phyloP scores from a whole-genome alignment of 2,113 vertebrate genomes.

The Pongo abelii region DNA sequence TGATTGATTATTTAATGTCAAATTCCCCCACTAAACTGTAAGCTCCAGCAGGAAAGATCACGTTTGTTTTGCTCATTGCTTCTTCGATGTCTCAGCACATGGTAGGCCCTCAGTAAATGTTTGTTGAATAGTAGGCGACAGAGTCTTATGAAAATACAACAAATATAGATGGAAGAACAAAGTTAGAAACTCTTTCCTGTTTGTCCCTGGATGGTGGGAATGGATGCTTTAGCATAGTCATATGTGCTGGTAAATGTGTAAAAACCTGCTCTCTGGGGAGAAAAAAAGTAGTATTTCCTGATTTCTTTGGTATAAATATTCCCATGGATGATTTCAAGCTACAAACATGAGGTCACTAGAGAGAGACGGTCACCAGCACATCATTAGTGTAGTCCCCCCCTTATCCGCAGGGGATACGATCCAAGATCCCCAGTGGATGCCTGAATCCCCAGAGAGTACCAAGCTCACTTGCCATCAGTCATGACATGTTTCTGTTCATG shows the following conservation, averaged over 20 bases:
- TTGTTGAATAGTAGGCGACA: not conserved
- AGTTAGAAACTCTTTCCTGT: not conserved
- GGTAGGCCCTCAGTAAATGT: not conserved
- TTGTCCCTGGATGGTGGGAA: not conserved
- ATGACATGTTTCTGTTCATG: not conserved
- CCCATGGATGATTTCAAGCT: not conserved
- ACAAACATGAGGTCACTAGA: not conserved
- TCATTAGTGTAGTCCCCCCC: not conserved
- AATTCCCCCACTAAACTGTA: not conserved
- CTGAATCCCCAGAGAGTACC: not conserved
- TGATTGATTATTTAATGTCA: not conserved
- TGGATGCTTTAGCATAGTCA: not conserved
- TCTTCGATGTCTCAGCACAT: not conserved
- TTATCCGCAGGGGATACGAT: not conserved
- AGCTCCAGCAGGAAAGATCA: not conserved
- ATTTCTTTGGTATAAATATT: not conserved
- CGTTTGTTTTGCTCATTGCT: not conserved
- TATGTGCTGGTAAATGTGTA: not conserved
- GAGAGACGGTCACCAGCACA: not conserved
- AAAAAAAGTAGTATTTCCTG: fast-evolving
- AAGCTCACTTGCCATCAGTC: not conserved
- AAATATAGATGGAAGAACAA: not conserved
- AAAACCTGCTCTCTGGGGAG: not conserved
- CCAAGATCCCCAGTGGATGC: not conserved
- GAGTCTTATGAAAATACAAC: not conserved